These are phyloP conservation scores for Equus przewalskii DNA, from an alignment of 2,113 vertebrate genomes.

Conservation along the genomic window DNA sequence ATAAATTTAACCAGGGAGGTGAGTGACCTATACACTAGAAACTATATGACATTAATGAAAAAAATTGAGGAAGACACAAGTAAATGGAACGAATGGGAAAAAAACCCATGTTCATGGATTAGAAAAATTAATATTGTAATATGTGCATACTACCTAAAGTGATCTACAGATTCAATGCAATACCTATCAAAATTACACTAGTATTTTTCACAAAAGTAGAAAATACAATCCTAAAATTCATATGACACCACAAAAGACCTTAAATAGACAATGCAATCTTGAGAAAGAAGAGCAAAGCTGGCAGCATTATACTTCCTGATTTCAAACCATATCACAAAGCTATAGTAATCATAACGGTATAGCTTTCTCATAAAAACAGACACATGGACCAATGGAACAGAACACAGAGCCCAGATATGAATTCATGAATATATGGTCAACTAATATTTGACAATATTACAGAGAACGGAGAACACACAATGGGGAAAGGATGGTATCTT, in stretches of 20 bases:
- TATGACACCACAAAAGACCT: not conserved
- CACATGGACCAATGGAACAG: not conserved
- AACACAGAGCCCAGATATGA: not conserved
- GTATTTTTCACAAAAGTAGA: not conserved
- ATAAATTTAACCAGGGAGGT: not conserved
- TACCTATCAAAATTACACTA: not conserved
- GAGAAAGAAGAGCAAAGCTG: not conserved
- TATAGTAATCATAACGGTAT: not conserved
- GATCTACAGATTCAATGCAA: not conserved
- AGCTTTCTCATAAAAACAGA: not conserved
- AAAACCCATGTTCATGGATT: not conserved
- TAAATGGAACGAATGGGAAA: not conserved
- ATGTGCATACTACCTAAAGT: not conserved
- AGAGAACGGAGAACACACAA: not conserved
- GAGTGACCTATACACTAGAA: not conserved
- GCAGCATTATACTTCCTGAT: not conserved
- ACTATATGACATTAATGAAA: not conserved
- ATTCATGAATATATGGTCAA: not conserved
- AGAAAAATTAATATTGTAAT: not conserved
- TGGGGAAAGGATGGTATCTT: not conserved
- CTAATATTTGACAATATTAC: not conserved
- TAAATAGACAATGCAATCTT: not conserved
- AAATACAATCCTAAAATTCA: not conserved
- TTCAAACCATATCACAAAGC: not conserved
- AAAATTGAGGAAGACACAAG: not conserved